A percentile compares a stretch with the other conserved stretches of the same genome.
Evolutionary conservation across 2,797 vertebrate genomes (phyloP).

Genomic region (Tympanoctomys barrerae): DNA sequence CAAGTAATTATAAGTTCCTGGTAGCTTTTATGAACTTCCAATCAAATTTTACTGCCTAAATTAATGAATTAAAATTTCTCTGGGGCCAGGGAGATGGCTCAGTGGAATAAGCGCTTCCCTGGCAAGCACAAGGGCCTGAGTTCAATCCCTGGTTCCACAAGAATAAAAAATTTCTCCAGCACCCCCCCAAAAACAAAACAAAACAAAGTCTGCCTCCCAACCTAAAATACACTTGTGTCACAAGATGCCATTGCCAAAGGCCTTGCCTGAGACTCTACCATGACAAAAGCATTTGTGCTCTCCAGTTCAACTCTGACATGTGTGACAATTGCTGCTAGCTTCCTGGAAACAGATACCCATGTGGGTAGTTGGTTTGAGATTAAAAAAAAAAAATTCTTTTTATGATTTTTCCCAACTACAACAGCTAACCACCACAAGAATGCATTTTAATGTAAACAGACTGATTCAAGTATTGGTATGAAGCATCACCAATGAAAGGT

Average conservation of each 20-base stretch:
- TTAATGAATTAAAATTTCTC: conserved; percentile 11
- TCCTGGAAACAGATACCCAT: conserved; percentile 68
- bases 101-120: too few species aligned
- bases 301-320: conserved; percentile 38
- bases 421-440: conserved; percentile 1
- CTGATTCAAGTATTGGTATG: conserved; percentile 75
- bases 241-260: background rate
- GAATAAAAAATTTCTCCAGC: too few species aligned
- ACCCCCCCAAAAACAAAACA: too few species aligned
- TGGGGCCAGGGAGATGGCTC: too few species aligned
- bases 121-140: too few species aligned
- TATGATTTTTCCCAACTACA: conserved; percentile 44
- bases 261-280: conserved; percentile 48
- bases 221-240: conserved; percentile 24
- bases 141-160: too few species aligned
- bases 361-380: conserved; percentile 77
- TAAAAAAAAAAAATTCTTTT: conserved; percentile 74
- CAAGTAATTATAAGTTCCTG: too few species aligned
- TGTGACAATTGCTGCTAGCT: conserved; percentile 29
- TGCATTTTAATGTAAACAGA: conserved; percentile 54
- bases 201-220: background rate
- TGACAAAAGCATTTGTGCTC: conserved; percentile 40
- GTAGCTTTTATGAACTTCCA: too few species aligned
- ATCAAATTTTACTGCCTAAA: too few species aligned
- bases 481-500: conserved; percentile 79